Percentiles rank a stretch among this genome's conserved stretches.
These are phyloP conservation scores for Coptotermes formosanus DNA, from an alignment of 1,140 invertebrate genomes.

Conservation along the genomic window DNA sequence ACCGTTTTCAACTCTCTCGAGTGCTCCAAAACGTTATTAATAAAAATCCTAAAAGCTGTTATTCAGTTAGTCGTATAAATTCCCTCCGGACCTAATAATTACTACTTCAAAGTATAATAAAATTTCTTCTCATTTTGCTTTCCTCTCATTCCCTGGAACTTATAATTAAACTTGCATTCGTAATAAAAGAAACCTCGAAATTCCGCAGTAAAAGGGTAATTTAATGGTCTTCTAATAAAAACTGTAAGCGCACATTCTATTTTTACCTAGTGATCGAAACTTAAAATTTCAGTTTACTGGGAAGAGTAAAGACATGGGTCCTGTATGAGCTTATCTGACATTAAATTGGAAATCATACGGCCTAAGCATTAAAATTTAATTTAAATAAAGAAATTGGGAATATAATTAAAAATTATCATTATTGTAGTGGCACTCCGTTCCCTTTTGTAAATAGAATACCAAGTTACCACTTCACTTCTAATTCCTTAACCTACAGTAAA, in stretches of 20 bases:
- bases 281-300: too few species aligned
- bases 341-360: too few species aligned
- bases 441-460: too few species aligned
- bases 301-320: too few species aligned
- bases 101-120: neutral
- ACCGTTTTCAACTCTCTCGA: neutral
- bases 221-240: neutral
- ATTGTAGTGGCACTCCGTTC: too few species aligned
- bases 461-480: too few species aligned
- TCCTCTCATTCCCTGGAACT: neutral
- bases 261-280: neutral
- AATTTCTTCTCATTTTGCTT: neutral
- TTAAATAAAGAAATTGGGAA: too few species aligned
- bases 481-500: too few species aligned
- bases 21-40: neutral
- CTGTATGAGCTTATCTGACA: too few species aligned
- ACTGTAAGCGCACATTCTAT: neutral
- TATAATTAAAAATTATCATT: too few species aligned
- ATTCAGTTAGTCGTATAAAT: neutral
- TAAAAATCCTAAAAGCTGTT: neutral
- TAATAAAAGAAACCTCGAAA: slow-evolving; percentile 1
- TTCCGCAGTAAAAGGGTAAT: neutral
- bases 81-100: slow-evolving; percentile 5
- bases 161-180: neutral
- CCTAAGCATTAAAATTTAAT: too few species aligned